These are phyloP conservation scores for Pseudochromis fuscus DNA, from an alignment of 2,797 vertebrate genomes.

Conservation along the genomic window DNA sequence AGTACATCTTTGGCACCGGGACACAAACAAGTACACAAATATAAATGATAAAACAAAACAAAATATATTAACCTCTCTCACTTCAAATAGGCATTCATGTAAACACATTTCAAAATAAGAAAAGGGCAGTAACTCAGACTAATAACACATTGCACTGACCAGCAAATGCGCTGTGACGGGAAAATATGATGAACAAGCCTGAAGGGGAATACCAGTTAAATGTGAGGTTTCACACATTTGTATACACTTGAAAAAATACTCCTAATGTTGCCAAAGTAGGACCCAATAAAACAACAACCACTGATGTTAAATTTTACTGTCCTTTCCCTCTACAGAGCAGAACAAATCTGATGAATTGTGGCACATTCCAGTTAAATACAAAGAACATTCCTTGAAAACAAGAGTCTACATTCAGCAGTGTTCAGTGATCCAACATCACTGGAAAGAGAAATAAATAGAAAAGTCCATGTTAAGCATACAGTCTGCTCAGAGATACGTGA, in stretches of 20 bases:
- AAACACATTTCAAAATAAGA: slow-evolving; percentile 91
- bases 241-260: slow-evolving; percentile 23
- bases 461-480: slow-evolving; percentile 45
- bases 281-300: not conserved
- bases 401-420: slow-evolving; percentile 70
- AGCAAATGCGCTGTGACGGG: slow-evolving; percentile 87
- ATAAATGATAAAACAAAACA: slow-evolving; percentile 79
- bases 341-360: slow-evolving; percentile 64
- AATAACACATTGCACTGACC: slow-evolving; percentile 89
- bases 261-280: slow-evolving; percentile 13
- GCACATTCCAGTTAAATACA: slow-evolving; percentile 79
- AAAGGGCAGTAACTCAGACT: slow-evolving; percentile 57
- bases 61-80: slow-evolving; percentile 97
- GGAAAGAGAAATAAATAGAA: slow-evolving; percentile 71
- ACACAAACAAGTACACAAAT: slow-evolving; percentile 53
- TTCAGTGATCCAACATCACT: slow-evolving; percentile 62
- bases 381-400: slow-evolving; percentile 58
- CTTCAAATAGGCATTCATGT: slow-evolving; percentile 89
- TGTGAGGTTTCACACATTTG: slow-evolving; percentile 27
- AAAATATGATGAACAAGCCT: slow-evolving; percentile 58
- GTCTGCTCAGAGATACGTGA: slow-evolving; percentile 70
- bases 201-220: slow-evolving; percentile 34
- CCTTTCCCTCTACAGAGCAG: slow-evolving; percentile 48
- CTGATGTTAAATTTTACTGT: not conserved
- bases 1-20: slow-evolving; percentile 93